phyloP scores from a whole-genome alignment of 2,888 invertebrate species.

The Drosophila birchii region DNA sequence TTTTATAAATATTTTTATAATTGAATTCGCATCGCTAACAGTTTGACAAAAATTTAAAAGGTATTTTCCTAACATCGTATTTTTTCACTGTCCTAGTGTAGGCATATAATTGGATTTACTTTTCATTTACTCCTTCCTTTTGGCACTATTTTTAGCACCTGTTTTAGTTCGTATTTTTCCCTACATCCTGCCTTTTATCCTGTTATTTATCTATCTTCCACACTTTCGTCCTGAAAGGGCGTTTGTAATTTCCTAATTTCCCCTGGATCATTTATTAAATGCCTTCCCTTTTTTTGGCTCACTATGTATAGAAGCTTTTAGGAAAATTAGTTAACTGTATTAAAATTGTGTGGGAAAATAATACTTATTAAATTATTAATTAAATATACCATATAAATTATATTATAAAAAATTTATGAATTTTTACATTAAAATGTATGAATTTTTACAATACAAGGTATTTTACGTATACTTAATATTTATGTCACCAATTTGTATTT shows the following conservation, averaged over 20 bases:
- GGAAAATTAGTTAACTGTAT: conserved; percentile 14
- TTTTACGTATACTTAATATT: neutral
- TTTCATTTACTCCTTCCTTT: conserved; percentile 4
- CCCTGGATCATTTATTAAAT: conserved; percentile 14
- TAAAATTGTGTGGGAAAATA: conserved; percentile 49
- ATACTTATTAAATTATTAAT: too few species aligned
- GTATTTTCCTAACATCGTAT: neutral
- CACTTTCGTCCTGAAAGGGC: neutral
- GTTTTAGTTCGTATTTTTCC: neutral
- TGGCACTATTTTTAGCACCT: neutral
- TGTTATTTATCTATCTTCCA: conserved; percentile 5
- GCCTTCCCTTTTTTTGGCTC: neutral
- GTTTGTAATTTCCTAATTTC: neutral
- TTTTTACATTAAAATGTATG: too few species aligned
- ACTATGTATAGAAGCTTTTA: conserved; percentile 1
- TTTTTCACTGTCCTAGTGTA: neutral
- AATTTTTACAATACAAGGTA: too few species aligned
- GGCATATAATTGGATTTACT: conserved; percentile 21
- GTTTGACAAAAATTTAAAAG: neutral
- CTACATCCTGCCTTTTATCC: neutral
- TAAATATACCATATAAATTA: too few species aligned
- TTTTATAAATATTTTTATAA: neutral
- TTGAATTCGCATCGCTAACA: neutral
- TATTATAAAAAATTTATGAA: too few species aligned
- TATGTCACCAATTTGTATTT: neutral